Evolutionary conservation across 2,888 invertebrate species (phyloP).

Genomic region (Meiosimyza decipiens): DNA sequence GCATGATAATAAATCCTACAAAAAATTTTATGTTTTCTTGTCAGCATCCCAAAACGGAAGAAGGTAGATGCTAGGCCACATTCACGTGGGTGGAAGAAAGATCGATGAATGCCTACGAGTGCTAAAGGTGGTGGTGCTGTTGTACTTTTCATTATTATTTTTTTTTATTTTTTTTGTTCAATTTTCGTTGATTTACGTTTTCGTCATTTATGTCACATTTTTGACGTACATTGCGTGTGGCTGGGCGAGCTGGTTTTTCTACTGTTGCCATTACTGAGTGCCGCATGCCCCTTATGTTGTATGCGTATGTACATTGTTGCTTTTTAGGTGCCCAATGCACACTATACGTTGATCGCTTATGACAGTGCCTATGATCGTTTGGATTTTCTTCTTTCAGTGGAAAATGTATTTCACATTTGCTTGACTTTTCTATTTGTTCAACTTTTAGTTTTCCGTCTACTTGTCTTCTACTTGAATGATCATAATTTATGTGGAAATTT

Average conservation of each 20-base stretch:
- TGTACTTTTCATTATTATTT: too few relatives aligned
- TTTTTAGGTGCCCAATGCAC: background rate
- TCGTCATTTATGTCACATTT: slow-evolving; percentile 37
- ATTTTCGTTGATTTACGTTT: slow-evolving; percentile 37
- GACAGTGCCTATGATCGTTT: slow-evolving; percentile 37
- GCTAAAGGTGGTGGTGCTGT: too few relatives aligned
- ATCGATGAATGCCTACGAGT: too few relatives aligned
- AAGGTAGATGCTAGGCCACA: background rate
- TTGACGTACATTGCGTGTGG: slow-evolving; percentile 32
- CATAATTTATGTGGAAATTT: slow-evolving; percentile 10
- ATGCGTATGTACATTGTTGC: background rate
- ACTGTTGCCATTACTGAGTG: background rate
- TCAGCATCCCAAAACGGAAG: background rate
- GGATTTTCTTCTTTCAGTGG: background rate
- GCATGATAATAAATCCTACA: slow-evolving; percentile 12
- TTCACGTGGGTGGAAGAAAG: background rate
- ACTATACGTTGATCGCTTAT: slow-evolving; percentile 42
- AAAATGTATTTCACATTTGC: too few relatives aligned
- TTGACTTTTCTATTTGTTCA: too few relatives aligned
- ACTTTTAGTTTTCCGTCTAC: too few relatives aligned
- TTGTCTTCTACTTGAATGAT: too few relatives aligned
- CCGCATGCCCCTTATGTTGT: background rate
- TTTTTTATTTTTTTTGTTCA: background rate
- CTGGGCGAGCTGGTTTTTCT: slow-evolving; percentile 23
- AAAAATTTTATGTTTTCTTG: background rate